Evolutionary conservation across 1,140 invertebrate genomes (phyloP), one percentile per base, ranked within the genome.

Genomic region (Pseudobourletiella spinata): DNA sequence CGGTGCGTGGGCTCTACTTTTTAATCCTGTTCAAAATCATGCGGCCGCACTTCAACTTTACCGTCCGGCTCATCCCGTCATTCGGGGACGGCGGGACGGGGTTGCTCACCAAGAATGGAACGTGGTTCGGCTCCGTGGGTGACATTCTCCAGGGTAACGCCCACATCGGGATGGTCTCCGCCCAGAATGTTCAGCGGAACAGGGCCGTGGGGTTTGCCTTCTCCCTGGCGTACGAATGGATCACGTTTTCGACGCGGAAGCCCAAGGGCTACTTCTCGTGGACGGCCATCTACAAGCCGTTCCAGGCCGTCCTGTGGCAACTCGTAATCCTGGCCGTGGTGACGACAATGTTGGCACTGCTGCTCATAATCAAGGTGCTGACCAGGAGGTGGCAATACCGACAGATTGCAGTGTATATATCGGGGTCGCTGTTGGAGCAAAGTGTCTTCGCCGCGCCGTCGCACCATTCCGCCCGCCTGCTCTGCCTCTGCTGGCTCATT

Each of bases 221-320:
- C 57, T 58, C 68, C n/a, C 15, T 64, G 0, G 50, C 57, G 0
- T 67, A 66, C 32, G 65, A 57, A 20, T 57, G 61, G 56, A 28
- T 69, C 1, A 67, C 58, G 14, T 69, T 67, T 56, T 51, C 58
- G 15, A 64, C 61, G 2, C 61, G 57, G 32, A 55, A 15, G 24
- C 60, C 68, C 0, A 28, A 24, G 30, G 4, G 43, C n/a, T 28
- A 29, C 22, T 59, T 39, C 30, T 30, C 59, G 11, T 66, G 68
- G 65, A 50, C 57, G 50, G 51, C 61, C 0, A 59, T 69, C 32
- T 58, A 28, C 18, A 50, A 58, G 32, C 65, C 65, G 6, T 44
- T 66, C 15, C 16, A 20, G 3, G 2, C 44, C 11, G 6, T 22
- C 22, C 39, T 69, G 3, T 69, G 68, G 68, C 18, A 42, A 2